Evolutionary conservation across 2,888 invertebrate genomes (phyloP).

Genomic region (Nymphalis polychloros): DNA sequence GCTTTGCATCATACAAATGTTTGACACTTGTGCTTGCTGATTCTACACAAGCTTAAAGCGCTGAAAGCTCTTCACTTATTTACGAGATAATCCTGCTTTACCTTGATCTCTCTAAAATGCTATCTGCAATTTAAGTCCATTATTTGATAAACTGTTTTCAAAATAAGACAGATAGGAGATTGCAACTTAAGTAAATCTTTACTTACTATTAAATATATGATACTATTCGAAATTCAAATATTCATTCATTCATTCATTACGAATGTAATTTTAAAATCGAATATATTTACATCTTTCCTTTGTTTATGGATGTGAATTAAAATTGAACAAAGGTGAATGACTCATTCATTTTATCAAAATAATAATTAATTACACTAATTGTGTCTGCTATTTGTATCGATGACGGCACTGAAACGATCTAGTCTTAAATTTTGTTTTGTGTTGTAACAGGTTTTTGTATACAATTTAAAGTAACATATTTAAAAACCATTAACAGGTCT

Average conservation of each 20-base stretch:
- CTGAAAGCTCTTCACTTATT: conserved; percentile 32
- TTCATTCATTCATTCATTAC: too few relatives aligned
- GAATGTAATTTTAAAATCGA: too few relatives aligned
- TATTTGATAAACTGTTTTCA: conserved; percentile 6
- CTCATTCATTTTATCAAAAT: conserved; percentile 25
- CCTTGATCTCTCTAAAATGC: conserved; percentile 30
- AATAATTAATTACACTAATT: neutral
- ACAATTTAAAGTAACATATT: conserved; percentile 50
- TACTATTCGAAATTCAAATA: neutral
- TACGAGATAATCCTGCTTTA: conserved; percentile 34
- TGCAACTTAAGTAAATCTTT: conserved; percentile 7
- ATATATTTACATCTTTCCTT: too few relatives aligned
- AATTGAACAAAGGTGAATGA: conserved; percentile 13
- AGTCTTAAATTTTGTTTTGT: neutral
- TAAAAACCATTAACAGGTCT: conserved; percentile 61
- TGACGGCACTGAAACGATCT: neutral
- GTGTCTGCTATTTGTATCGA: conserved; percentile 5
- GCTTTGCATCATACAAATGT: conserved; percentile 44
- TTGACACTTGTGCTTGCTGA: conserved; percentile 40
- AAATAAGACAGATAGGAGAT: conserved; percentile 7
- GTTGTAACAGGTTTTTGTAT: conserved; percentile 2
- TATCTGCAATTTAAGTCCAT: conserved; percentile 10
- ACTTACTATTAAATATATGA: neutral
- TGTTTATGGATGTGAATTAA: neutral
- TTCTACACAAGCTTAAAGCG: conserved; percentile 35